Evolutionary conservation across 2,797 vertebrate genomes (phyloP).

Genomic region (Emydoidea blandingii): DNA sequence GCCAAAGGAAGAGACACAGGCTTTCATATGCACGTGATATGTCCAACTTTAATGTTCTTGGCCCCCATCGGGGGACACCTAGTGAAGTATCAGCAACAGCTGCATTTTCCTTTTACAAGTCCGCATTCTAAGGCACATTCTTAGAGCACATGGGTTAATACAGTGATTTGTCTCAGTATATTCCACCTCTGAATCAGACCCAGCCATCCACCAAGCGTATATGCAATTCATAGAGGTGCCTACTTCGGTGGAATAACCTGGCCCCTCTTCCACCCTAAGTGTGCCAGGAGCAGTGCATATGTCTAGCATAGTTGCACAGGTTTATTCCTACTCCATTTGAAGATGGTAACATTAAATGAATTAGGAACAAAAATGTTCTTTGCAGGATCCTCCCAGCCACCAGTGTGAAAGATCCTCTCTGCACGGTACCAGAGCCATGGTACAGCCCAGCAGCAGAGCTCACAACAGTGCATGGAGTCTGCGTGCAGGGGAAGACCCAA

Average conservation of each 20-base stretch:
- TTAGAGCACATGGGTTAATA: background rate
- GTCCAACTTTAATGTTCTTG: conserved; percentile 44
- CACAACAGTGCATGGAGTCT: background rate
- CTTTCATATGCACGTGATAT: background rate
- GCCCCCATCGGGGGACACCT: fast-evolving
- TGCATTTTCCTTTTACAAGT: background rate
- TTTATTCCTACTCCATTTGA: background rate
- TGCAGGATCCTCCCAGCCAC: background rate
- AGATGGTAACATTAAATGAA: background rate
- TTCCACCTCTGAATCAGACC: background rate
- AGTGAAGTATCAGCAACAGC: background rate
- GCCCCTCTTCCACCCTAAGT: background rate
- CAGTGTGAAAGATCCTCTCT: fast-evolving
- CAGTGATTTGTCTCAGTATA: background rate
- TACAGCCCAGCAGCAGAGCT: background rate
- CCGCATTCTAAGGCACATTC: background rate
- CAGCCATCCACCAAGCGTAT: background rate
- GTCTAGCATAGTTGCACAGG: background rate
- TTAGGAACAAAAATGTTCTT: background rate
- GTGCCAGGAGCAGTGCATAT: background rate
- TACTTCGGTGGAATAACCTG: background rate
- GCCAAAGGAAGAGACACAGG: background rate
- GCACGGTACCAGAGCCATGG: fast-evolving
- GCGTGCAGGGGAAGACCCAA: background rate
- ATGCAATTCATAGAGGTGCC: background rate